Evolutionary conservation across 2,113 vertebrate species (phyloP), one percentile per base, ranked within the genome.

Genomic region (Coregonus clupeaformis): DNA sequence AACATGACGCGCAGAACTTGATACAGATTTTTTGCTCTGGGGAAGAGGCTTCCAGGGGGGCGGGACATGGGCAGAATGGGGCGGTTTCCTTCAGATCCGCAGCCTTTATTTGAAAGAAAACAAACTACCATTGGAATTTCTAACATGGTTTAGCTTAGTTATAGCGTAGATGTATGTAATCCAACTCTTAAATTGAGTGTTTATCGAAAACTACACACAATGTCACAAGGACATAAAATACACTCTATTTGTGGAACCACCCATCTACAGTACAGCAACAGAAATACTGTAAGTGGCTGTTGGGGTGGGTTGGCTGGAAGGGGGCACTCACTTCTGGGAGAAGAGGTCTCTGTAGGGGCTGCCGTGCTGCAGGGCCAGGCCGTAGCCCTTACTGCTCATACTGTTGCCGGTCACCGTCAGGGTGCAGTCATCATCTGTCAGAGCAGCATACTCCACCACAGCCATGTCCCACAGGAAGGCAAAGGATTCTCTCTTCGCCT

Each of bases 401-500:
- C 96, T 94, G 92, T 95, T 97, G 68, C 96, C 94, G 1, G 95
- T 93, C 77, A 98, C 95, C 0, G 95, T 96, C 86, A 99, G 92
- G 0, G 95, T 95, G 87, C 98, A 99, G 76, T 98, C 97, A 0
- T 97, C 95, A 1, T 99, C 98, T 0, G 96, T 98, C 86, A 99
- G 91, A 0, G 98, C 97, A 0, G 96, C 95, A 0, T 99, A 99
- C 85, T 99, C 97, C 78, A 99, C 95, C 83, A 98, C 97, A 0
- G 98, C 96, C 89, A 97, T 94, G 78, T 99, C 98, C 98, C 98
- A 99, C 83, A 99, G 92, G 85, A 99, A 99, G 22, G 97, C 97
- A 2, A 97, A 99, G 5, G 94, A 94, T 62, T 96, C 96, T 65
- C 93, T 92, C 90, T 98, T 99, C 20, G 94, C 94, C 98, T 99